Evolutionary conservation across 2,888 invertebrate genomes (phyloP).

Genomic region (Drosophila imparisetae): DNA sequence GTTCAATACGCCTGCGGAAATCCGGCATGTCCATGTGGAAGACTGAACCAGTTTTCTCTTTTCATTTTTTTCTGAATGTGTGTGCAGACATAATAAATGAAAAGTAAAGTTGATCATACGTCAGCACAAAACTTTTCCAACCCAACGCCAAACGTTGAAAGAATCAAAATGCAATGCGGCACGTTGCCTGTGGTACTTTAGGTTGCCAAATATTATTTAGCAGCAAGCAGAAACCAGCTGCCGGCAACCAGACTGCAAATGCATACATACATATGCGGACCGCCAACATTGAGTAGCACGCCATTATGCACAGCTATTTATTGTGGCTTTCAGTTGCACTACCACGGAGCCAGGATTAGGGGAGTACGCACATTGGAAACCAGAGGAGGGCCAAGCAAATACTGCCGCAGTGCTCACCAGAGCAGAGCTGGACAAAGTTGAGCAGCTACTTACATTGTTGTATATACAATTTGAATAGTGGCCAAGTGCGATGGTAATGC

Average conservation of each 20-base stretch:
- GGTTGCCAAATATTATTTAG: slow-evolving; percentile 64
- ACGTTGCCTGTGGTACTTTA: slow-evolving; percentile 46
- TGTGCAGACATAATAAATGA: slow-evolving; percentile 44
- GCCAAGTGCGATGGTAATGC: slow-evolving; percentile 41
- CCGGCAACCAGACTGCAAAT: slow-evolving; percentile 6
- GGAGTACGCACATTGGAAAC: slow-evolving; percentile 14
- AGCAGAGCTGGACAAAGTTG: background rate
- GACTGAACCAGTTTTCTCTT: slow-evolving; percentile 41
- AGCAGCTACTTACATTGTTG: slow-evolving; percentile 1
- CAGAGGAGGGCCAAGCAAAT: slow-evolving; percentile 24
- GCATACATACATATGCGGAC: slow-evolving; percentile 4
- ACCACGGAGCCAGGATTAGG: slow-evolving; percentile 12
- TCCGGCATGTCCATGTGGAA: slow-evolving; percentile 43
- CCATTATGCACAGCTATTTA: slow-evolving; percentile 72
- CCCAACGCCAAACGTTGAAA: slow-evolving; percentile 15
- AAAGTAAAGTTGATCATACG: slow-evolving; percentile 50
- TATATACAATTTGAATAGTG: slow-evolving; percentile 5
- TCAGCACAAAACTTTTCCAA: slow-evolving; percentile 49
- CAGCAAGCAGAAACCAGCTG: slow-evolving; percentile 15
- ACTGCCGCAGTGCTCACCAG: slow-evolving; percentile 23
- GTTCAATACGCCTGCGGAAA: slow-evolving; percentile 51
- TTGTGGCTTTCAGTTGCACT: slow-evolving; percentile 65
- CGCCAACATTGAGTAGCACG: slow-evolving; percentile 55
- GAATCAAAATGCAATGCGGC: slow-evolving; percentile 50
- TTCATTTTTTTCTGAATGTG: background rate